These are phyloP conservation scores for Meriones psammophilus DNA, from an alignment of 2,797 vertebrate genomes.

Conservation along the genomic window DNA sequence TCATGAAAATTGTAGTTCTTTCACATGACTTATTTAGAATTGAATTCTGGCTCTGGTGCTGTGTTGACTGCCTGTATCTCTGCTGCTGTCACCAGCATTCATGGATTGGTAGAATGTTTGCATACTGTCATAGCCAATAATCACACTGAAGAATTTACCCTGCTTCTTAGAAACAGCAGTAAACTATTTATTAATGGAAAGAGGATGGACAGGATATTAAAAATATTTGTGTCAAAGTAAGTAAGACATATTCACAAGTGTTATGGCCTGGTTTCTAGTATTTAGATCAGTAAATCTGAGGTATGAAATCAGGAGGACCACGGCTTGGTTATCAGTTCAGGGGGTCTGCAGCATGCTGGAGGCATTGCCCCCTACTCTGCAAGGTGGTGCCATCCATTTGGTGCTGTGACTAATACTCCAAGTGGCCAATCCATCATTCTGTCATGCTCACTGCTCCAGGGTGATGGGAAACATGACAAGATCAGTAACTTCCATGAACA, in stretches of 20 bases:
- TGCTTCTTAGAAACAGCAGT: background rate
- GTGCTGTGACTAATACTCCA: constrained; percentile 51
- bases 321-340: background rate
- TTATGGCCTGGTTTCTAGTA: background rate
- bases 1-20: background rate
- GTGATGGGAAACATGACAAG: constrained; percentile 61
- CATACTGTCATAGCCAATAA: background rate
- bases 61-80: background rate
- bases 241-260: background rate
- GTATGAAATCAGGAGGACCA: background rate
- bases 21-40: background rate
- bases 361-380: background rate
- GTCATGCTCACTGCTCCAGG: constrained; percentile 61
- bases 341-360: background rate
- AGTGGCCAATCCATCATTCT: constrained; percentile 65
- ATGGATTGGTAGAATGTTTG: background rate
- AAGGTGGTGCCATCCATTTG: constrained; percentile 61
- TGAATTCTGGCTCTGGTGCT: background rate
- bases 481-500: constrained; percentile 50
- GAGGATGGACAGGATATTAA: background rate
- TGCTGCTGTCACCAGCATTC: background rate
- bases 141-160: background rate
- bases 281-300: background rate
- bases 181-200: background rate
- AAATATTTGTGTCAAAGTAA: constrained; percentile 14